Conservation (phyloP, 1,140 invertebrate genomes). For the Psix sp. region DNA sequence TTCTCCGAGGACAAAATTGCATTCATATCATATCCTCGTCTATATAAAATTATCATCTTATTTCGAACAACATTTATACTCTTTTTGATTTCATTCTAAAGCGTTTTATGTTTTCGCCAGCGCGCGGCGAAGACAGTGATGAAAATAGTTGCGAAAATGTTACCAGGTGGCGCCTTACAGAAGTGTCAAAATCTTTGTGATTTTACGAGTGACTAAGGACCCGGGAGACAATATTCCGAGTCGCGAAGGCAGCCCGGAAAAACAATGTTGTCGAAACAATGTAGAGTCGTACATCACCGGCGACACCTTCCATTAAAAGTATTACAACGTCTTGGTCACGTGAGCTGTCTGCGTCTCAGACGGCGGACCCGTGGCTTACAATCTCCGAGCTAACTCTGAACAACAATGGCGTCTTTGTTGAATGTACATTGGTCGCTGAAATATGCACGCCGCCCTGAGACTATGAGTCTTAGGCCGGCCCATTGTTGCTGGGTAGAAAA, state of each 20-base stretch:
- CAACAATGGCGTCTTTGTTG: constrained; percentile 69
- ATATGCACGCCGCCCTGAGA: constrained; percentile 68
- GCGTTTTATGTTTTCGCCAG: no score
- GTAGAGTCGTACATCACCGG: constrained; percentile 69
- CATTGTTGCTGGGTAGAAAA: no score
- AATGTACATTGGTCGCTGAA: constrained; percentile 66
- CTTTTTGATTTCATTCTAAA: no score
- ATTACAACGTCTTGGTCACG: constrained; percentile 69
- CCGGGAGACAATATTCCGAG: constrained; percentile 25
- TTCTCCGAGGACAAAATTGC: no score
- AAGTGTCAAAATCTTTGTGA: no score
- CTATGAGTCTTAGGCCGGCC: constrained; percentile 30
- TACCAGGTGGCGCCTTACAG: no score
- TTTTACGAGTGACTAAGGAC: constrained; percentile 38
- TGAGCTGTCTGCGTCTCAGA: constrained; percentile 32
- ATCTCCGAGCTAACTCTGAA: constrained; percentile 60
- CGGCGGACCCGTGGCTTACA: constrained; percentile 49
- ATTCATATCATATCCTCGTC: no score
- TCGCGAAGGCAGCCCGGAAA: constrained; percentile 56
- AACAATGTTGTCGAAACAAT: constrained; percentile 71
- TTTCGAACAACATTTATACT: no score
- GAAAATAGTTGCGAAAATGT: no score
- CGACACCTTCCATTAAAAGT: constrained; percentile 74
- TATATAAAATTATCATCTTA: no score
- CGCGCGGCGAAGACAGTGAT: no score